Percentiles rank a stretch among this genome's conserved stretches.
Evolutionary conservation across 1,140 invertebrate genomes (phyloP).

Genomic region (Saccostrea glomerata): DNA sequence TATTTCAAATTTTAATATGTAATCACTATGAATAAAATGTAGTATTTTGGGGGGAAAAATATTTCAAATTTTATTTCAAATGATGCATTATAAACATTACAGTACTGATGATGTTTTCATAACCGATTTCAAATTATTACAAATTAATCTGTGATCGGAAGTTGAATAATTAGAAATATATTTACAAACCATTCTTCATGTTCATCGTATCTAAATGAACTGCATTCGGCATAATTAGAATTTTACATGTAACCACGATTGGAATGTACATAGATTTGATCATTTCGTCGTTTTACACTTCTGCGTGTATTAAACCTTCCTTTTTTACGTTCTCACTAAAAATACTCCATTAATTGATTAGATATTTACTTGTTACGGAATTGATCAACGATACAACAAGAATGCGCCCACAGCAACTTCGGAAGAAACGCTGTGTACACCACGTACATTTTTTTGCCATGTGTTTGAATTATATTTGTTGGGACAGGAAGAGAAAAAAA

Average conservation of each 20-base stretch:
- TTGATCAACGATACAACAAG: constrained; percentile 19
- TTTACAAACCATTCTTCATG: no score
- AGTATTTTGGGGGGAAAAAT: no score
- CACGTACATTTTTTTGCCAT: not conserved
- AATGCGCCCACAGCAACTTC: constrained; percentile 9
- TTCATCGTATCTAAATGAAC: not conserved
- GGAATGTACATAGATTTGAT: constrained; percentile 7
- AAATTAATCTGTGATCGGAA: no score
- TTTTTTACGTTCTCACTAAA: constrained; percentile 19
- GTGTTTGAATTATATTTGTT: not conserved
- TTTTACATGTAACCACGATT: not conserved
- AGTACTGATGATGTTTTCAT: no score
- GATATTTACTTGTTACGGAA: constrained; percentile 26
- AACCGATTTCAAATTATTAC: no score
- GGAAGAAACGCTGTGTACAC: not conserved
- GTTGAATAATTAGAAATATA: no score
- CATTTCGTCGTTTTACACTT: not conserved
- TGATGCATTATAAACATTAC: no score
- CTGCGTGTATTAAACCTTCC: not conserved
- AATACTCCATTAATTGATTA: constrained; percentile 18
- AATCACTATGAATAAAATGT: no score
- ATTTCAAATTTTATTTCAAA: no score
- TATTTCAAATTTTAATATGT: no score
- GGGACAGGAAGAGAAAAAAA: not conserved
- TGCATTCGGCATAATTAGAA: not conserved